Evolutionary conservation across 2,888 invertebrate species (phyloP), one percentile per base, ranked within the genome.

Genomic region (Drosophila birchii): DNA sequence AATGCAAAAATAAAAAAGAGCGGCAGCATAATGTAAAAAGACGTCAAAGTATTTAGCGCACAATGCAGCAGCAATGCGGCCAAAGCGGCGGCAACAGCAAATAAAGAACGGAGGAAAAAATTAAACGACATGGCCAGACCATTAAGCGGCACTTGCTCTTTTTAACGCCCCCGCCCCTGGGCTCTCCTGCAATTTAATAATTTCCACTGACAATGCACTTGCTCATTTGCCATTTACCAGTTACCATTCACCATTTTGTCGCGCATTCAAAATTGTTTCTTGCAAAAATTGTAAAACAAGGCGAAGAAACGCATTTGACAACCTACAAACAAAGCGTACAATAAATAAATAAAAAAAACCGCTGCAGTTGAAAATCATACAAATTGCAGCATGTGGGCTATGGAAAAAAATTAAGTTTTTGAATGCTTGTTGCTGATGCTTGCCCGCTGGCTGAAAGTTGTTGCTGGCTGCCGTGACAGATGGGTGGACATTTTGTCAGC

Each of bases 401-500:
- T 55, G 58, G 54, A n/a, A 51, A 64, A 55, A 69, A 49, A 63
- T 45, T 59, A 75, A 73, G 74, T 73, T 70, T 70, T 49, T 38
- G 58, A 67, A 75, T 58, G 72, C 73, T 73, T 75, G 69, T 64
- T 73, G 61, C 58, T 62, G 69, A 58, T 80, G 81, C 54, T 67
- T 51, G 75, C 53, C 59, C 55, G 60, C 67, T 75, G 77, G 58
- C 69, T 58, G 54, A 73, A 68, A 68, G 68, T 76, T 76, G 77
- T 77, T 79, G 79, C 77, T 79, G 80, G 54, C 20, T 76, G 69
- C 75, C 63, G 81, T 89, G 90, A 86, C 86, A 86, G 90, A 89
- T 86, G 88, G 81, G 79, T 74, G 88, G 79, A 86, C 86, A 88
- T 89, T 88, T 80, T 88, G 80, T 80, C 81, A 77, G 74, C 68